A percentile compares a stretch with the other conserved stretches of the same genome.
Evolutionary conservation across 2,797 vertebrate species (phyloP).

Genomic region (Amazonetta brasiliensis): DNA sequence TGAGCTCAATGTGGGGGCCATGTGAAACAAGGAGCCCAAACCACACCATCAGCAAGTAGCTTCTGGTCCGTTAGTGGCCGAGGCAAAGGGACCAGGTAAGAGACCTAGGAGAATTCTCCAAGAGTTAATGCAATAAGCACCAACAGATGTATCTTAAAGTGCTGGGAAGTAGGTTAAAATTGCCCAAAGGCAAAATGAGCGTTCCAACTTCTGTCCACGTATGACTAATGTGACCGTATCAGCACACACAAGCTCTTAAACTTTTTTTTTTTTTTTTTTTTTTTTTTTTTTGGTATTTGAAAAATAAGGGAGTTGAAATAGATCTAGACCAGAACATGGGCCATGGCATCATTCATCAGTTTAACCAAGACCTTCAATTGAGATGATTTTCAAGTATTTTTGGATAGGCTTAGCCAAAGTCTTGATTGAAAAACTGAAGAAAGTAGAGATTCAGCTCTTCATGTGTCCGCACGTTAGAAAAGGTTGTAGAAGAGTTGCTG

Average conservation of each 20-base stretch:
- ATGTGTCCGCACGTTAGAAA: neutral
- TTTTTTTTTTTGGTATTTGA: neutral
- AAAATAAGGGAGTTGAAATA: neutral
- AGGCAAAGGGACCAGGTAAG: neutral
- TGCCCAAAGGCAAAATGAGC: neutral
- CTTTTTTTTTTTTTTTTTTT: neutral
- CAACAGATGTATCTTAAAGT: neutral
- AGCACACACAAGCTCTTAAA: neutral
- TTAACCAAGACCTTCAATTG: neutral
- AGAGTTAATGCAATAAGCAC: neutral
- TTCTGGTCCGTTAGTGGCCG: neutral
- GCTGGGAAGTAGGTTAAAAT: neutral
- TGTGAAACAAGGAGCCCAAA: neutral
- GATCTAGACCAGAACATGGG: neutral
- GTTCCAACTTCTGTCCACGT: neutral
- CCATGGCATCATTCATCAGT: neutral
- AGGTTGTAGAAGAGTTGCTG: neutral
- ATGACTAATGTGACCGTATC: neutral
- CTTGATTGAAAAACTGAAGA: neutral
- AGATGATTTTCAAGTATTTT: neutral
- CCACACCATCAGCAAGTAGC: neutral
- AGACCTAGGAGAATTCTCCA: neutral
- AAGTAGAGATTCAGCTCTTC: neutral
- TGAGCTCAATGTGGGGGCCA: neutral
- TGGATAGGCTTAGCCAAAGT: neutral